phyloP scores from a whole-genome alignment of 2,113 vertebrate genomes.

The Caracal caracal region DNA sequence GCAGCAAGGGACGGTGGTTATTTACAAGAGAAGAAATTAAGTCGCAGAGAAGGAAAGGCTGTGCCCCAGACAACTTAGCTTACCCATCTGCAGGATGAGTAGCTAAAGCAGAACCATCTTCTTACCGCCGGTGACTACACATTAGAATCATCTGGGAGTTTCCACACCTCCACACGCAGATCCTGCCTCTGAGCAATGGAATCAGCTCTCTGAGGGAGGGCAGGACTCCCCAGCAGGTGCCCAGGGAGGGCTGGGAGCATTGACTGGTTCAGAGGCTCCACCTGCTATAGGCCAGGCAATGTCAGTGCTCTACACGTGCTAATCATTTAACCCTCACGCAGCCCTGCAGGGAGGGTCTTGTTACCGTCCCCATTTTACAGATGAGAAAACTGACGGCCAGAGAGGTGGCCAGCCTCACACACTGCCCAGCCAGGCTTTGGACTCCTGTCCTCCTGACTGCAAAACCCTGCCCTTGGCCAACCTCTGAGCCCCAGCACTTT shows the following conservation, averaged over 20 bases:
- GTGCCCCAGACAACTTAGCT: neutral
- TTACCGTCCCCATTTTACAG: neutral
- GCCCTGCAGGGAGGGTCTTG: neutral
- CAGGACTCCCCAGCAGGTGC: neutral
- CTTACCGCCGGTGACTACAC: neutral
- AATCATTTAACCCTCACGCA: neutral
- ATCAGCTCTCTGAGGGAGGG: neutral
- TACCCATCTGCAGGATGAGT: neutral
- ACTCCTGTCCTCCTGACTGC: neutral
- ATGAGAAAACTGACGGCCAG: neutral
- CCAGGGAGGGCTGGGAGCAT: neutral
- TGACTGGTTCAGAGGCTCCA: too few species aligned
- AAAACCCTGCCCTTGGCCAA: neutral
- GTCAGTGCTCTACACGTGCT: accelerated
- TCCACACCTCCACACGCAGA: neutral
- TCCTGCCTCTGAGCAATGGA: neutral
- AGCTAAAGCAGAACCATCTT: too few species aligned
- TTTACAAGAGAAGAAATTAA: neutral
- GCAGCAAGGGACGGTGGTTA: neutral
- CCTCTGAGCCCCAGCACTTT: neutral
- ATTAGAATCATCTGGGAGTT: neutral
- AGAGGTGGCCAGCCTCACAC: neutral
- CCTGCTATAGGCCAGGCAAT: neutral
- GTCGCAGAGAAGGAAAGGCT: neutral
- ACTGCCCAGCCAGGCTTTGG: neutral